Evolutionary conservation across 2,797 vertebrate genomes (phyloP).

Genomic region (Ctenopoma kingsleyae): DNA sequence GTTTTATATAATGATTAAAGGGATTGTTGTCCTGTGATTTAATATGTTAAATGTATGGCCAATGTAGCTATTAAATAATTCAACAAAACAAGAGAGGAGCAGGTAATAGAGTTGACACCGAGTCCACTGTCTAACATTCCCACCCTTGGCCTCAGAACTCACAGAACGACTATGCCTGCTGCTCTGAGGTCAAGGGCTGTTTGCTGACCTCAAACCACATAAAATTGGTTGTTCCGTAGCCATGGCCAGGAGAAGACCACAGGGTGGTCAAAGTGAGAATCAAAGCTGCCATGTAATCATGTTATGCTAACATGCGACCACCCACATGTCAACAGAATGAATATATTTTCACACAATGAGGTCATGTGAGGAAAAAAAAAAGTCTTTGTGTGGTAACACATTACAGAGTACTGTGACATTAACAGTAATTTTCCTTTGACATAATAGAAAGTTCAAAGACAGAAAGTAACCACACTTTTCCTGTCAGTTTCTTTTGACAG

Average conservation of each 20-base stretch:
- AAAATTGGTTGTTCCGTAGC: slow-evolving; percentile 64
- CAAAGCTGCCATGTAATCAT: slow-evolving; percentile 56
- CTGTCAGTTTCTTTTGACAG: slow-evolving; percentile 69
- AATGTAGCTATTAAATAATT: slow-evolving; percentile 84
- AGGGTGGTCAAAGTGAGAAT: slow-evolving; percentile 60
- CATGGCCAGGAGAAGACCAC: slow-evolving; percentile 59
- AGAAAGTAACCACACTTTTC: slow-evolving; percentile 65
- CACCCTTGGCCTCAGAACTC: slow-evolving; percentile 62
- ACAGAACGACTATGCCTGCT: slow-evolving; percentile 54
- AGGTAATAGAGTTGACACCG: slow-evolving; percentile 67
- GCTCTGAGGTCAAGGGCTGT: slow-evolving; percentile 78
- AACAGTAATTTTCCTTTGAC: slow-evolving; percentile 67
- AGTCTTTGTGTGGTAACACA: slow-evolving; percentile 42
- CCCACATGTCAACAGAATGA: slow-evolving; percentile 54
- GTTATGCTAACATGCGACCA: slow-evolving; percentile 47
- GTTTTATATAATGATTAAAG: background rate
- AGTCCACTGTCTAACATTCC: slow-evolving; percentile 60
- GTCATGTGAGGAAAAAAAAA: slow-evolving; percentile 53
- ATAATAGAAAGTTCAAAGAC: slow-evolving; percentile 62
- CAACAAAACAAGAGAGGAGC: slow-evolving; percentile 75
- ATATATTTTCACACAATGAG: slow-evolving; percentile 49
- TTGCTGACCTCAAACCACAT: slow-evolving; percentile 85
- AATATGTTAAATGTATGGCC: slow-evolving; percentile 48
- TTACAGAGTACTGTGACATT: slow-evolving; percentile 49
- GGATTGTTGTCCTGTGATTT: slow-evolving; percentile 42